Conservation (phyloP, 2,888 invertebrate species). For the Nesidiocoris tenuis region DNA sequence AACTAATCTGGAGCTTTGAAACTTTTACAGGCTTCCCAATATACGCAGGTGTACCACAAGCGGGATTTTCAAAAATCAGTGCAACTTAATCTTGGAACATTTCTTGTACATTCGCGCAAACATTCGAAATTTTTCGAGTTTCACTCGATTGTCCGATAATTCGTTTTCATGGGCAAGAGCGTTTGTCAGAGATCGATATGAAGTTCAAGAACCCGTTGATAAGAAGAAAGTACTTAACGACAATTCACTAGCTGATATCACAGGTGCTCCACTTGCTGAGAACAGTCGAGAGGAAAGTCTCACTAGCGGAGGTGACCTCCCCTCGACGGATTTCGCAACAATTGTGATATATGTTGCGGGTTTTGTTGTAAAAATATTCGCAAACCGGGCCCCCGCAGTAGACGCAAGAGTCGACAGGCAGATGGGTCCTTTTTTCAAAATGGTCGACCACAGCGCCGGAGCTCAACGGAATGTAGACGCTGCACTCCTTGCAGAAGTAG, state of each 20-base stretch:
- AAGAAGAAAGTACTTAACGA: too few relatives aligned
- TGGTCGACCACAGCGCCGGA: constrained; percentile 37
- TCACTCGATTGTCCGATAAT: too few relatives aligned
- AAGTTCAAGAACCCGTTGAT: too few relatives aligned
- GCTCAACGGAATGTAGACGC: constrained; percentile 38
- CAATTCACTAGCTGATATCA: constrained; percentile 21
- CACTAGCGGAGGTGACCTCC: not conserved
- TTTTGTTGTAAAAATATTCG: constrained; percentile 44
- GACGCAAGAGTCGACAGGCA: constrained; percentile 46
- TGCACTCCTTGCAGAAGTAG: constrained; percentile 45
- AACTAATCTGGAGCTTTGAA: too few relatives aligned
- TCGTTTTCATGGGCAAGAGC: too few relatives aligned
- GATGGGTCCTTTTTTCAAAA: constrained; percentile 43
- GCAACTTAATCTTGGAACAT: too few relatives aligned
- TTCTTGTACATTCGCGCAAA: too few relatives aligned
- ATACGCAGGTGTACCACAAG: too few relatives aligned
- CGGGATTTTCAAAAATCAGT: too few relatives aligned
- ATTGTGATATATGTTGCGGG: constrained; percentile 42
- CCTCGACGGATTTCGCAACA: constrained; percentile 27
- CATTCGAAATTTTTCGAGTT: too few relatives aligned
- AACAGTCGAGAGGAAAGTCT: constrained; percentile 3
- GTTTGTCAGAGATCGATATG: too few relatives aligned
- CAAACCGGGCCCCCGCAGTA: constrained; percentile 48
- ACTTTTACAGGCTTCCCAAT: too few relatives aligned
- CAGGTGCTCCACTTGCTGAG: constrained; percentile 24